Conservation (phyloP, 2,797 vertebrate genomes). For the Hyperoplus immaculatus region DNA sequence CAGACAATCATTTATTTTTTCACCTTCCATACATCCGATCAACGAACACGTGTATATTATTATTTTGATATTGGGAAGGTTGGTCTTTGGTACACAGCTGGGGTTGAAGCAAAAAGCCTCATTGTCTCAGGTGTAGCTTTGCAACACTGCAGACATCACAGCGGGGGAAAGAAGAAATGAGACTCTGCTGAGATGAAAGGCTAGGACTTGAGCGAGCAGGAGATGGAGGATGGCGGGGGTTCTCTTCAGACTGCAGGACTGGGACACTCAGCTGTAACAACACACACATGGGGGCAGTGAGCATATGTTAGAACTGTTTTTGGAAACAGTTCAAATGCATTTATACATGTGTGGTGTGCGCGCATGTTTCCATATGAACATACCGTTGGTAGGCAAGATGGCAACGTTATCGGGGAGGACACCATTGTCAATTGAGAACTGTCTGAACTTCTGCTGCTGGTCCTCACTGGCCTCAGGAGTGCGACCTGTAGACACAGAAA, state of each 20-base stretch:
- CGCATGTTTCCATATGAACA: neutral
- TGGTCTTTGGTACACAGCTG: constrained; percentile 51
- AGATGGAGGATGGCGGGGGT: neutral
- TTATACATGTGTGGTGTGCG: neutral
- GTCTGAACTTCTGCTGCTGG: constrained; percentile 84
- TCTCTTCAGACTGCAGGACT: constrained; percentile 26
- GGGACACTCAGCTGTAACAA: constrained; percentile 69
- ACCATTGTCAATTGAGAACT: constrained; percentile 81
- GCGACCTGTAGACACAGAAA: constrained; percentile 81
- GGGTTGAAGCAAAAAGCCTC: constrained; percentile 15
- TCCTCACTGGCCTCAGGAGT: constrained; percentile 59
- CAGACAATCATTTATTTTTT: too few relatives aligned
- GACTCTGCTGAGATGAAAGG: constrained; percentile 15
- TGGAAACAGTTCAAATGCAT: neutral
- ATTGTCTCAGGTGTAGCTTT: constrained; percentile 40
- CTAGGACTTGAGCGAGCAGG: neutral
- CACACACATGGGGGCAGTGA: constrained; percentile 21
- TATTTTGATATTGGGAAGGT: neutral
- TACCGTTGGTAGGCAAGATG: constrained; percentile 86
- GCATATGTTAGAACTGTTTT: neutral
- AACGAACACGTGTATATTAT: neutral
- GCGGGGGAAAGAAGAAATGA: neutral
- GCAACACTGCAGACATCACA: constrained; percentile 6
- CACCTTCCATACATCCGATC: too few relatives aligned
- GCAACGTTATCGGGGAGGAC: constrained; percentile 83